These are phyloP conservation scores for Atrina japonica DNA, from an alignment of 2,888 invertebrate genomes.

Conservation along the genomic window DNA sequence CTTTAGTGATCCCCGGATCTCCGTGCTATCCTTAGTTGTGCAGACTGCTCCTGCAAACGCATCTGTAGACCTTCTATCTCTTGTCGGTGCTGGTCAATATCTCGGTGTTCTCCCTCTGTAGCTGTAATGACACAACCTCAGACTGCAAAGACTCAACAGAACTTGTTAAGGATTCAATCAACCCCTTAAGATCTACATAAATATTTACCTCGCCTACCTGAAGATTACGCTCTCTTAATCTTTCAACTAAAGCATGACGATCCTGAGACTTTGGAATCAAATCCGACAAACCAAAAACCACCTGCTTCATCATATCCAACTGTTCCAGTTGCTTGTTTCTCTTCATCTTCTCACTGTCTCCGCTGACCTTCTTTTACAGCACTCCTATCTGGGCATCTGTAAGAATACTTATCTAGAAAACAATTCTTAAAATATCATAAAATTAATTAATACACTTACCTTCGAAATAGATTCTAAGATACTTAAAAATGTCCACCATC, in stretches of 20 bases:
- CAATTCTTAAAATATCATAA: background rate
- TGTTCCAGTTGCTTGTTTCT: background rate
- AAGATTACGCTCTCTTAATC: conserved; percentile 3
- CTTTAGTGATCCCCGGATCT: conserved; percentile 17
- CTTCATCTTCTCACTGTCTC: background rate
- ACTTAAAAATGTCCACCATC: background rate
- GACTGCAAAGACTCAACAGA: background rate
- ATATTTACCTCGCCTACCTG: conserved; percentile 11
- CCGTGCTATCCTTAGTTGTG: background rate
- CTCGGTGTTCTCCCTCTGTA: background rate
- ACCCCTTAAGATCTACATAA: conserved; percentile 7
- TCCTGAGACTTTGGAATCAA: background rate
- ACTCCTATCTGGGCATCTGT: no score
- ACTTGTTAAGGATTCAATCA: conserved; percentile 9
- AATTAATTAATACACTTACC: background rate
- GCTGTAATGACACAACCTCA: background rate
- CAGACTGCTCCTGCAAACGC: background rate
- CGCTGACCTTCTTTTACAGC: no score
- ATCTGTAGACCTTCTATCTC: background rate
- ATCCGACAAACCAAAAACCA: background rate
- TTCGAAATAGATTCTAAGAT: background rate
- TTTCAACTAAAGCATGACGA: background rate
- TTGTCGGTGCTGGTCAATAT: background rate
- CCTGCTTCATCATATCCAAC: background rate
- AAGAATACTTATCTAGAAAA: background rate